Evolutionary conservation across 2,888 invertebrate genomes (phyloP), one percentile per base, ranked within the genome.

Genomic region (Mythimna pallens): DNA sequence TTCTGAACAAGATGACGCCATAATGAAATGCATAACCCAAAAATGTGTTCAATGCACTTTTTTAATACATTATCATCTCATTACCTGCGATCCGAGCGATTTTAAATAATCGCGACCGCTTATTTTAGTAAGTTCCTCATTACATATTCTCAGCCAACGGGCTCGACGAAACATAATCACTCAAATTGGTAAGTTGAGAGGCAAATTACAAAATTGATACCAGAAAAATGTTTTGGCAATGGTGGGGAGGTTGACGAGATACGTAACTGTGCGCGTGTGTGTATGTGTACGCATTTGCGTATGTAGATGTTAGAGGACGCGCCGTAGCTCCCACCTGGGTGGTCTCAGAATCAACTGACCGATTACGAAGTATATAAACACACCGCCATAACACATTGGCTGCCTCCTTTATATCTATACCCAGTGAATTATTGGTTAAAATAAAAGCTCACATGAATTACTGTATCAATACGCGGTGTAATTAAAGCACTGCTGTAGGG

Each of bases 171-270:
- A 88, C 85, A 89, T 94, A 93, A 94, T 94, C 91, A 93, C 89
- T 93, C 90, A 93, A 94, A 95, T 95, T 94, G 92, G 92, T 93
- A 93, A 93, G 90, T 90, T 88, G 93, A 92, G 92, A 91, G 91
- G 92, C 92, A 94, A 95, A 95, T 95, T 95, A 93, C 94, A 84
- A 93, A 94, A 94, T 94, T 94, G 92, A 88, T 90, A 91, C 89
- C 88, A 89, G 89, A 93, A 75, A 90, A 86, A 83, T 83, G 81
- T 87, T 76, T 77, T 83, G 88, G 86, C 81, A 78, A 83, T 83
- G 86, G 87, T 82, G 87, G 82, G 87, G 80, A 77, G 73, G 72
- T 58, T 81, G 80, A 80, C 77, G 85, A 87, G 90, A 86, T 87
- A 83, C 76, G 73, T 87, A 86, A 86, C 84, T 85, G 81, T 83